These are phyloP conservation scores for Acronicta aceris DNA, from an alignment of 2,888 invertebrate species.

Conservation along the genomic window DNA sequence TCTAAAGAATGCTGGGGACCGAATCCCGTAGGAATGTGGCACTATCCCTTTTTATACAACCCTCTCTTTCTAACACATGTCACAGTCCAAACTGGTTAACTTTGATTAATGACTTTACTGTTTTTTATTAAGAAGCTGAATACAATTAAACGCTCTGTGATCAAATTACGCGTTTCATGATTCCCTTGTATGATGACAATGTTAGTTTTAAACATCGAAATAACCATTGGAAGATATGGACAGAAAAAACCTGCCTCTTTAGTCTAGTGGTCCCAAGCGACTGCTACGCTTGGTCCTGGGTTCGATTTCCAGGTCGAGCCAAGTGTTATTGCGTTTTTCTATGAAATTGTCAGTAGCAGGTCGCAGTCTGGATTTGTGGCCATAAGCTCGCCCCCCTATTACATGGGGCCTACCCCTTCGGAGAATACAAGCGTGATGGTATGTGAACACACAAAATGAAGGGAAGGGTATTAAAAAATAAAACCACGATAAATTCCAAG, in stretches of 20 bases:
- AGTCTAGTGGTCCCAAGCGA: too few species aligned
- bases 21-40: slow-evolving; percentile 77
- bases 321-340: too few species aligned
- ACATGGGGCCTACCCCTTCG: too few species aligned
- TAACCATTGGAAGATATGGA: not conserved
- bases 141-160: slow-evolving; percentile 67
- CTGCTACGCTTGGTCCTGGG: too few species aligned
- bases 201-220: not conserved
- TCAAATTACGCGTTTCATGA: slow-evolving; percentile 23
- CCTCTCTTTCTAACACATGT: slow-evolving; percentile 53
- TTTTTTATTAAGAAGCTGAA: slow-evolving; percentile 70
- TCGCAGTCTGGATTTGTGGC: too few species aligned
- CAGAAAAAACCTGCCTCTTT: too few species aligned
- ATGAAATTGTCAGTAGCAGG: too few species aligned
- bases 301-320: too few species aligned
- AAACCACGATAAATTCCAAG: not conserved
- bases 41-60: slow-evolving; percentile 74
- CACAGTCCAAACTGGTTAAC: slow-evolving; percentile 74
- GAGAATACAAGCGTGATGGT: too few species aligned
- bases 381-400: too few species aligned
- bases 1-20: slow-evolving; percentile 72
- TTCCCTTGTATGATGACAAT: slow-evolving; percentile 15
- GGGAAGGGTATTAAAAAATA: too few species aligned
- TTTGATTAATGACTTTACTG: slow-evolving; percentile 78
- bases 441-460: too few species aligned